Evolutionary conservation across 2,797 vertebrate species (phyloP), one percentile per base, ranked within the genome.

Genomic region (Lagorchestes hirsutus): DNA sequence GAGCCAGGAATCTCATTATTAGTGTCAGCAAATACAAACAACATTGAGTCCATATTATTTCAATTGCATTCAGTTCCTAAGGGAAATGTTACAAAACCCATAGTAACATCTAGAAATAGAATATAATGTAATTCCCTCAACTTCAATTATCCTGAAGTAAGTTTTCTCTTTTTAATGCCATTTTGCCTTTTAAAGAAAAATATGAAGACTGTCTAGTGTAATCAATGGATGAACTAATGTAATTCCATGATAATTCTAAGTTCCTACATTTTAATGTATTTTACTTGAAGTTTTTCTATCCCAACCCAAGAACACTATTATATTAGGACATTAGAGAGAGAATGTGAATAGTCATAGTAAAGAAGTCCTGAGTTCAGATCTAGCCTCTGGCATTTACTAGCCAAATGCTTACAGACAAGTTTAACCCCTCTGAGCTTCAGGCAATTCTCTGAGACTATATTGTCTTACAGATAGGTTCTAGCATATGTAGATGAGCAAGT

Each of bases 81-180:
- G 13, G 5, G 57, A 91, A 92, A 50, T 90, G 50, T 4, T 59
- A 10, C 55, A 92, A 95, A 94, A 31, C 93, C 92, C 92, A 27
- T 18, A 90, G 31, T 56, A 91, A 9, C 9, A 57, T 12, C 74
- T 0, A 93, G 62, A 93, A 12, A 82, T 0, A 95, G 67, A 92
- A 92, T 90, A 82, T 31, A 2, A 91, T 57, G 10, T 29, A 92
- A 82, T 92, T 29, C 18, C 24, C 24, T 93, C 93, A n/a, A 46
- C 92, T 96, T 95, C 92, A 94, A 90, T 91, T 94, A 93, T 55
- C 40, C 31, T 52, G 74, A 90, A 56, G 1, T 55, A 91, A 95
- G 8, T 90, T 95, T 93, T 96, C 34, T 52, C 4, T 67, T 57
- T 57, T 57, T 57, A 24, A 74, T 31, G 4, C 14, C 54, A 1